phyloP scores from a whole-genome alignment of 1,140 invertebrate species.

The Drosophila sechellia region DNA sequence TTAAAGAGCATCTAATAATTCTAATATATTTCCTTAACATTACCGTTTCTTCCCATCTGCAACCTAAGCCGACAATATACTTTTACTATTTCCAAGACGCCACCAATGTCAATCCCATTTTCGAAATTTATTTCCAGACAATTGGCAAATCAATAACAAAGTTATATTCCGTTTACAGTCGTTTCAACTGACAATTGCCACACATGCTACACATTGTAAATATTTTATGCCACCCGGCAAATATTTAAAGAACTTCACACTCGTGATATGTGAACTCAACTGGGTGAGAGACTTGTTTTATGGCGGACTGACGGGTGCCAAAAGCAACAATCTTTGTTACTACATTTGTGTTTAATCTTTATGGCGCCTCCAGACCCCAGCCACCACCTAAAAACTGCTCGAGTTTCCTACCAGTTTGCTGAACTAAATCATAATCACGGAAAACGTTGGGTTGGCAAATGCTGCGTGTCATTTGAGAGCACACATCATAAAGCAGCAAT shows the following conservation, averaged over 20 bases:
- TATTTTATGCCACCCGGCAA: slow-evolving; percentile 69
- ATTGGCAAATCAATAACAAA: slow-evolving; percentile 40
- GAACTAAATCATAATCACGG: slow-evolving; percentile 80
- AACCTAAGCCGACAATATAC: background rate
- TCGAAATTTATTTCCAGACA: background rate
- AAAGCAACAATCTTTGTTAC: slow-evolving; percentile 58
- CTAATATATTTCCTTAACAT: too few species aligned
- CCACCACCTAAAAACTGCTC: background rate
- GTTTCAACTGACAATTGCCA: slow-evolving; percentile 64
- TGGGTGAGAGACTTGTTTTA: slow-evolving; percentile 44
- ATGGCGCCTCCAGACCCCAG: slow-evolving; percentile 50
- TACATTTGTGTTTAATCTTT: slow-evolving; percentile 71
- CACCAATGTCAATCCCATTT: background rate
- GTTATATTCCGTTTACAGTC: slow-evolving; percentile 41
- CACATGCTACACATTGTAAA: slow-evolving; percentile 76
- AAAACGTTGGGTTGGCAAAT: slow-evolving; percentile 61
- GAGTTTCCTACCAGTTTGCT: slow-evolving; percentile 25
- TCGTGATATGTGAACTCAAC: slow-evolving; percentile 67
- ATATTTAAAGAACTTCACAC: slow-evolving; percentile 80
- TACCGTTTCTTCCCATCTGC: too few species aligned
- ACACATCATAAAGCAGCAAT: slow-evolving; percentile 82
- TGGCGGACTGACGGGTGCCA: slow-evolving; percentile 53
- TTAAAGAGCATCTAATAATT: too few species aligned
- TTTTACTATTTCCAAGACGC: background rate
- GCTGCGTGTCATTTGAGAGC: slow-evolving; percentile 77